Evolutionary conservation across 1,140 invertebrate genomes (phyloP).

Genomic region (Melipona quadrifasciata): DNA sequence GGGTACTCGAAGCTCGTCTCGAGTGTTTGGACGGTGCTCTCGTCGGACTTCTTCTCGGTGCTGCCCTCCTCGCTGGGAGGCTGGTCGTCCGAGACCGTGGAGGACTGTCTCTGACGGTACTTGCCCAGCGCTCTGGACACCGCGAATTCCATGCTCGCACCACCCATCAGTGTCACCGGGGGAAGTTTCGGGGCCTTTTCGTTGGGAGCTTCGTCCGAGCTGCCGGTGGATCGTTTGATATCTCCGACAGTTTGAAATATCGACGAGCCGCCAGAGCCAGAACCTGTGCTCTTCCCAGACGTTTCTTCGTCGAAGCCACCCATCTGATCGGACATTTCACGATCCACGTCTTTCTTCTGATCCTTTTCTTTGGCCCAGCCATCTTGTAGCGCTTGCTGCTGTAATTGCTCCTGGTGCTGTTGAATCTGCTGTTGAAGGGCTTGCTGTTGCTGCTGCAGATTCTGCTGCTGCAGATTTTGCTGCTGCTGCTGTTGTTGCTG

Average conservation of each 20-base stretch:
- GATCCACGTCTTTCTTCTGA: constrained; percentile 69
- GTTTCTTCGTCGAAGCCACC: constrained; percentile 84
- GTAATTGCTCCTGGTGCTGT: constrained; percentile 74
- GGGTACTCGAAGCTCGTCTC: constrained; percentile 74
- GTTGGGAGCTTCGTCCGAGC: constrained; percentile 79
- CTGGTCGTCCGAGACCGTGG: constrained; percentile 86
- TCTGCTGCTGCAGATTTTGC: constrained; percentile 60
- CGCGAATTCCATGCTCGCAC: constrained; percentile 90
- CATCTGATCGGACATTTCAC: constrained; percentile 82
- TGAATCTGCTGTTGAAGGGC: constrained; percentile 77
- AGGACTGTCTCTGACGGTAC: constrained; percentile 89
- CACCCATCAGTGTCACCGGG: constrained; percentile 82
- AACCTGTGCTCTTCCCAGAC: constrained; percentile 83
- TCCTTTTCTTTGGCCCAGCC: constrained; percentile 72
- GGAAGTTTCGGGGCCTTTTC: constrained; percentile 83
- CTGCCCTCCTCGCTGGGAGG: constrained; percentile 80
- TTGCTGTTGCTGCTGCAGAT: constrained; percentile 74
- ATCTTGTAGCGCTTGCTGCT: constrained; percentile 74
- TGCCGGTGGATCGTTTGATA: constrained; percentile 84
- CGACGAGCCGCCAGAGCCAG: constrained; percentile 83
- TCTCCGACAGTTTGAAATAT: constrained; percentile 89
- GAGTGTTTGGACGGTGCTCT: constrained; percentile 58
- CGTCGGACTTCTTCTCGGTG: constrained; percentile 78
- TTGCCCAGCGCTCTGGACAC: constrained; percentile 91
- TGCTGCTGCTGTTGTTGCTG: constrained; percentile 56